Percentiles rank a stretch among this genome's conserved stretches.
These are phyloP conservation scores for Drosophila suzukii DNA, from an alignment of 1,140 invertebrate genomes.

Conservation along the genomic window DNA sequence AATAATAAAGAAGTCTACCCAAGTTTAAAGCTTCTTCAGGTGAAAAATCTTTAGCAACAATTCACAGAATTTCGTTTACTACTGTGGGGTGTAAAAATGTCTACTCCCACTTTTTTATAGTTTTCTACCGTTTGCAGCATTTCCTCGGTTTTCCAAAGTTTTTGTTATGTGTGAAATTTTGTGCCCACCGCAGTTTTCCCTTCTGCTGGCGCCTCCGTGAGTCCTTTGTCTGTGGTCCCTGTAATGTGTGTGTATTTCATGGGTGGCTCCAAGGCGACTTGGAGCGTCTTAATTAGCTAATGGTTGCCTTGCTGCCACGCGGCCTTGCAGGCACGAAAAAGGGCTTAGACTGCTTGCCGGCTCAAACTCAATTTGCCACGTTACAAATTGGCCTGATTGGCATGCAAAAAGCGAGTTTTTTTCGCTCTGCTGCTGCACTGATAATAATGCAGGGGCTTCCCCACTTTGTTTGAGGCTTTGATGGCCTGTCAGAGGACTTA, in stretches of 20 bases:
- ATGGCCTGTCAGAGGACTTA: constrained; percentile 9
- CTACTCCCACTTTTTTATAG: constrained; percentile 6
- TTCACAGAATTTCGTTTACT: neutral
- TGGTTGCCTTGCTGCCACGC: constrained; percentile 45
- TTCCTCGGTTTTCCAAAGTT: constrained; percentile 28
- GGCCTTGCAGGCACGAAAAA: constrained; percentile 50
- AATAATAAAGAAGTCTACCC: neutral
- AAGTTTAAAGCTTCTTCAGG: neutral
- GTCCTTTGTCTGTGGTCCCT: constrained; percentile 44
- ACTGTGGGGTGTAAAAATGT: neutral
- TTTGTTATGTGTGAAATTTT: constrained; percentile 44
- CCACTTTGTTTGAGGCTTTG: constrained; percentile 14
- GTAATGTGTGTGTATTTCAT: constrained; percentile 23
- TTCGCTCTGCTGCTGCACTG: constrained; percentile 12
- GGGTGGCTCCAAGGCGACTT: constrained; percentile 26
- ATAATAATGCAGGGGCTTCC: constrained; percentile 21
- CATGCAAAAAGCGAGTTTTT: constrained; percentile 44
- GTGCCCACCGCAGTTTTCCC: constrained; percentile 24
- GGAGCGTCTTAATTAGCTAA: constrained; percentile 70
- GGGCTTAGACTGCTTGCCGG: constrained; percentile 36
- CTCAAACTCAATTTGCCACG: constrained; percentile 59
- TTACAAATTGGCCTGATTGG: constrained; percentile 67
- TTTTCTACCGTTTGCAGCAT: constrained; percentile 8
- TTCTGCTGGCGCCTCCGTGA: constrained; percentile 11
- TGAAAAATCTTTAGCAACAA: neutral